A percentile compares a stretch with the other conserved stretches of the same genome.
Evolutionary conservation across 2,888 invertebrate genomes (phyloP).

Genomic region (Oxytorus armatus): DNA sequence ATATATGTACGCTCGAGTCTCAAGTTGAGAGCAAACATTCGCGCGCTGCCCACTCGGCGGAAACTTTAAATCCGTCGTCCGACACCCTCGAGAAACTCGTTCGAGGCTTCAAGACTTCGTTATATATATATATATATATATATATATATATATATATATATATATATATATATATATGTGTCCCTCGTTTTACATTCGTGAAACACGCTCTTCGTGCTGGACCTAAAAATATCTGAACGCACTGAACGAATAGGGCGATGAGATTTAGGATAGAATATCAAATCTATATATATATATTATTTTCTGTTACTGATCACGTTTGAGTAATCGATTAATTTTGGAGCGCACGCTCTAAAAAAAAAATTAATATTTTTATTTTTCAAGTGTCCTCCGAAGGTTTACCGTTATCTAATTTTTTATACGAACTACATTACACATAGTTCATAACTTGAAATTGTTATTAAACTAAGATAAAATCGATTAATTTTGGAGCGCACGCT

Average conservation of each 20-base stretch:
- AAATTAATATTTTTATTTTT: too few species aligned
- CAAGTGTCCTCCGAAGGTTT: too few species aligned
- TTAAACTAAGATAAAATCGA: too few species aligned
- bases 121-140: neutral
- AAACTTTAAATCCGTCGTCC: constrained; percentile 65
- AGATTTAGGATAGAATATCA: neutral
- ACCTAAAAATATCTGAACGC: constrained; percentile 20
- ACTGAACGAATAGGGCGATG: neutral
- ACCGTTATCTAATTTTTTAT: too few species aligned
- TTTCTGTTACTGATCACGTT: neutral
- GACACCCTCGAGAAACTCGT: constrained; percentile 61
- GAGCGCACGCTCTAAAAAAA: neutral
- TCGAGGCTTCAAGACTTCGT: constrained; percentile 36
- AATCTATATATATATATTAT: neutral
- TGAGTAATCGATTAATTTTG: neutral
- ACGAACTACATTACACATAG: too few species aligned
- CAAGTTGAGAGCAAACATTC: constrained; percentile 62
- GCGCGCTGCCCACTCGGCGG: constrained; percentile 64
- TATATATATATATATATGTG: constrained; percentile 6
- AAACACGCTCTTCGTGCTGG: neutral
- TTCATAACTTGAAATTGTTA: too few species aligned
- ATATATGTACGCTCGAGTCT: constrained; percentile 37
- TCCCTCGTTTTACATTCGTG: constrained; percentile 23
- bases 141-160: neutral
- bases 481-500: neutral